Conservation (phyloP, 2,797 vertebrate species). For the Sebastes dallii region DNA sequence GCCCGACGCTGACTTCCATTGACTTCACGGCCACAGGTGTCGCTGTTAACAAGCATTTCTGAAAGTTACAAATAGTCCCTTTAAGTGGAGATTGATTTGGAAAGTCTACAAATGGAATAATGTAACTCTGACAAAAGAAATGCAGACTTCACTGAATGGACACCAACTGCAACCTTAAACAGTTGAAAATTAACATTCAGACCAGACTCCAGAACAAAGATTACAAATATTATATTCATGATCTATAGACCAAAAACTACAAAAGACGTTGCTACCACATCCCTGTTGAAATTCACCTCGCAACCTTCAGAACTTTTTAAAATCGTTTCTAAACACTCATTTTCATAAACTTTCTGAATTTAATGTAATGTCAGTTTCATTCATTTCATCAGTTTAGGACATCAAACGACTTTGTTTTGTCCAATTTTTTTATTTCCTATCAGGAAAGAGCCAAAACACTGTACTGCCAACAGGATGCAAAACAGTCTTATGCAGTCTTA, state of each 20-base stretch:
- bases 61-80: no score
- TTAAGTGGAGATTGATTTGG: neutral
- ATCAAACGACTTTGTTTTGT: neutral
- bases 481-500: neutral
- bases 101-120: neutral
- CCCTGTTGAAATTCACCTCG: neutral
- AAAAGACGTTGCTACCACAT: neutral
- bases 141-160: neutral
- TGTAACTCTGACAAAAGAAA: neutral
- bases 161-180: no score
- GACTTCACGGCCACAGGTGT: no score
- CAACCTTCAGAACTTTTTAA: rapidly evolving
- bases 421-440: neutral
- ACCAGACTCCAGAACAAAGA: no score
- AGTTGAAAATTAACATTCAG: no score
- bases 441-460: neutral
- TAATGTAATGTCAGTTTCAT: no score
- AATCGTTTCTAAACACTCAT: no score
- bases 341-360: no score
- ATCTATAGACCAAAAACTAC: neutral
- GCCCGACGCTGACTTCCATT: no score
- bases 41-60: no score
- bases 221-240: neutral
- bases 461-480: neutral
- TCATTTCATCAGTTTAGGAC: neutral